These are phyloP conservation scores for Elanoides forficatus DNA, from an alignment of 2,113 vertebrate species.

Conservation along the genomic window DNA sequence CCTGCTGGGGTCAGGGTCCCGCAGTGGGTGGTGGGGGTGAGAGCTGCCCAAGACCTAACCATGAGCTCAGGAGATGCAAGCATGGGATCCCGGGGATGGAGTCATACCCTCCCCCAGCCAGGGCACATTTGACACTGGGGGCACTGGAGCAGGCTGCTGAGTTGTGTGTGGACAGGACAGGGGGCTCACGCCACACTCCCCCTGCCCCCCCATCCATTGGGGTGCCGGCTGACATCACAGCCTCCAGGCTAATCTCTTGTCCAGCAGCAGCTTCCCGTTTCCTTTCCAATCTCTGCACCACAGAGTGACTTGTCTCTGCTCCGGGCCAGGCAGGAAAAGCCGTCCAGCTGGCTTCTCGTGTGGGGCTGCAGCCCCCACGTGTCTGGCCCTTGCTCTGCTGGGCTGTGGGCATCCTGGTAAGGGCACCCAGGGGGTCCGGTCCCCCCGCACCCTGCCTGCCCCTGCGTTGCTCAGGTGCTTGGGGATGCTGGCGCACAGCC, in stretches of 20 bases:
- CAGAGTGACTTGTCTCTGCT: background rate
- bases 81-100: background rate
- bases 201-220: background rate
- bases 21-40: rapidly evolving
- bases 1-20: background rate
- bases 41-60: background rate
- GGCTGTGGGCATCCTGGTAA: rapidly evolving
- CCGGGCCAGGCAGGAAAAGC: constrained; percentile 49
- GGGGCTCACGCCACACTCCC: background rate
- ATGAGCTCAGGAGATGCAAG: background rate
- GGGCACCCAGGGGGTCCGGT: rapidly evolving
- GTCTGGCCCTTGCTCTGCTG: background rate
- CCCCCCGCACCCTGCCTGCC: background rate
- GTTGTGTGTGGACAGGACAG: background rate
- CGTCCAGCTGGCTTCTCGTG: background rate
- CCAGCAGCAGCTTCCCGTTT: constrained; percentile 68
- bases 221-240: background rate
- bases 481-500: rapidly evolving
- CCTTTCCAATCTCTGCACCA: constrained; percentile 27
- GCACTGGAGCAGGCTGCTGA: background rate
- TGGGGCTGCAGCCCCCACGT: background rate
- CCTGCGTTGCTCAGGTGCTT: rapidly evolving
- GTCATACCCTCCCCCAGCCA: background rate
- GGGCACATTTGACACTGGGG: background rate
- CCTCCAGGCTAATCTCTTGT: constrained; percentile 38